Conservation (phyloP, 2,888 invertebrate species). For the Lithodes maja region DNA sequence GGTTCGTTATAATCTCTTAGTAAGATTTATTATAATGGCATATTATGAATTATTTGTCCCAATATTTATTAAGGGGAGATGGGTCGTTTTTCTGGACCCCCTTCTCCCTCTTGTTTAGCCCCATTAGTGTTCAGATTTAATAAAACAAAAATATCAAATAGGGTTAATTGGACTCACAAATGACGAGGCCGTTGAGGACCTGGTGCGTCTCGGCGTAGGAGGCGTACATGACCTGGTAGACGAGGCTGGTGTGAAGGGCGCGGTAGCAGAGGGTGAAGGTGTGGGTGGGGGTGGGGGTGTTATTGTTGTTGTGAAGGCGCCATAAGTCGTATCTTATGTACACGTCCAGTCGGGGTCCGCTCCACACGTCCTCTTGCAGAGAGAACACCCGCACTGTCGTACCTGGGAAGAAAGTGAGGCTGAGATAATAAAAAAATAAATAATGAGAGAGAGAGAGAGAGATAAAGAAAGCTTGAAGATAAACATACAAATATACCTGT, state of each 20-base stretch:
- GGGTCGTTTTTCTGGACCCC: too few relatives aligned
- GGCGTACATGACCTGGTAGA: background rate
- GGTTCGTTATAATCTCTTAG: too few relatives aligned
- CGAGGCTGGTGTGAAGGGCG: background rate
- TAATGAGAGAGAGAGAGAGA: too few relatives aligned
- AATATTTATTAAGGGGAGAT: too few relatives aligned
- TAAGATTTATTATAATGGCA: too few relatives aligned
- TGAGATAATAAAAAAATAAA: too few relatives aligned
- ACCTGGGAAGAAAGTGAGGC: background rate
- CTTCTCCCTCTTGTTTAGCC: too few relatives aligned
- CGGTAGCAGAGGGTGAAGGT: conserved; percentile 33
- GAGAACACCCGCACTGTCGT: conserved; percentile 4
- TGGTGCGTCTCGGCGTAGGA: conserved; percentile 7
- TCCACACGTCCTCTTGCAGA: conserved; percentile 28
- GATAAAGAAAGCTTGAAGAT: too few relatives aligned
- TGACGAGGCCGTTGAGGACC: background rate
- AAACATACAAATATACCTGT: too few relatives aligned
- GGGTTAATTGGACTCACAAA: conserved; percentile 17
- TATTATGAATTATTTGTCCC: too few relatives aligned
- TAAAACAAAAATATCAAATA: background rate
- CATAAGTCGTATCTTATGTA: background rate
- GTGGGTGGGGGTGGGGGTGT: background rate
- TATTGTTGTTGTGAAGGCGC: background rate
- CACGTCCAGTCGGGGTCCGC: background rate
- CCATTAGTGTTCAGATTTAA: too few relatives aligned